Evolutionary conservation across 2,797 vertebrate genomes (phyloP).

Genomic region (Tolypeutes matacus): DNA sequence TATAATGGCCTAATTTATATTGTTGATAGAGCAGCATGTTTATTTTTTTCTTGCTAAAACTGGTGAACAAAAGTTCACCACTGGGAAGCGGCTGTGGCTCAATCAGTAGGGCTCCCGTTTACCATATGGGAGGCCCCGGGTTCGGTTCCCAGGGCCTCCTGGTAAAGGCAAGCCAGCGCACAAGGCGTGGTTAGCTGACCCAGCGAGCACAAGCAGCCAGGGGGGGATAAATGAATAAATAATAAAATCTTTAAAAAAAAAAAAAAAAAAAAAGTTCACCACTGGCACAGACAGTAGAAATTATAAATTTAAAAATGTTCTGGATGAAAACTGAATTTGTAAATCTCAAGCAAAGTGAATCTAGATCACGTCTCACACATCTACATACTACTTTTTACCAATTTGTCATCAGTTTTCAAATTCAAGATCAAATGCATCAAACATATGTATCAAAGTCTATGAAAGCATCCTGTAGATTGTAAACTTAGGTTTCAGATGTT

Average conservation of each 20-base stretch:
- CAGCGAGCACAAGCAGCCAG: too few relatives aligned
- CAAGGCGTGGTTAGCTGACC: too few relatives aligned
- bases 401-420: slow-evolving; percentile 64
- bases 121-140: too few relatives aligned
- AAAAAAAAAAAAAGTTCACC: too few relatives aligned
- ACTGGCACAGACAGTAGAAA: neutral
- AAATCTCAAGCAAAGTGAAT: slow-evolving; percentile 65
- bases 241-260: too few relatives aligned
- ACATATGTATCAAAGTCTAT: slow-evolving; percentile 20
- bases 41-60: slow-evolving; percentile 62
- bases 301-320: slow-evolving; percentile 20
- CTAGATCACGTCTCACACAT: neutral
- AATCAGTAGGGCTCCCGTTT: too few relatives aligned
- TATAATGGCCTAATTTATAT: slow-evolving; percentile 39
- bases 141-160: too few relatives aligned
- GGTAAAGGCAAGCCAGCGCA: too few relatives aligned
- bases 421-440: neutral
- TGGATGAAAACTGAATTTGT: slow-evolving; percentile 51
- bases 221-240: too few relatives aligned
- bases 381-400: slow-evolving; percentile 46
- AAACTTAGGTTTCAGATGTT: slow-evolving; percentile 56
- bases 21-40: neutral
- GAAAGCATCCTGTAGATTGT: slow-evolving; percentile 39
- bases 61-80: slow-evolving; percentile 53
- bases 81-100: too few relatives aligned